A percentile compares a stretch with the other conserved stretches of the same genome.
phyloP scores from a whole-genome alignment of 1,140 invertebrate species.

The Leucophenga varia region DNA sequence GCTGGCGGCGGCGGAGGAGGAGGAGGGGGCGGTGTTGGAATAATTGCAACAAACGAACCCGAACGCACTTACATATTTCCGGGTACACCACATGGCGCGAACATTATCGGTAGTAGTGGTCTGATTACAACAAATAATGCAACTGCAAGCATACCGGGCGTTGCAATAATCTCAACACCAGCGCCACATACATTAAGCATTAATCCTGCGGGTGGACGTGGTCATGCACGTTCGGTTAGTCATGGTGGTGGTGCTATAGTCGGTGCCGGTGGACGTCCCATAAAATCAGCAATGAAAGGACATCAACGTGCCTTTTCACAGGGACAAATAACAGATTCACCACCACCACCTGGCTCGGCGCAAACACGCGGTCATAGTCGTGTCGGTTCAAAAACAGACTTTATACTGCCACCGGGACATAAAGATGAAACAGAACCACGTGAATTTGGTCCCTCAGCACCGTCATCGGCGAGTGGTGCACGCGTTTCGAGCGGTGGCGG shows the following conservation, averaged over 20 bases:
- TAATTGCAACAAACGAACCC: slow-evolving; percentile 53
- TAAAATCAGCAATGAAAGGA: slow-evolving; percentile 68
- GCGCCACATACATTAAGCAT: slow-evolving; percentile 9
- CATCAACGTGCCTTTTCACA: slow-evolving; percentile 85
- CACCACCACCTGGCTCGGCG: slow-evolving; percentile 47
- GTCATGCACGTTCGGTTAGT: slow-evolving; percentile 76
- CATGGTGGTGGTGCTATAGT: slow-evolving; percentile 69
- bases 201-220: slow-evolving; percentile 50
- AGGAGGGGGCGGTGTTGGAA: too few relatives aligned
- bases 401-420: slow-evolving; percentile 80
- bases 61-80: slow-evolving; percentile 65
- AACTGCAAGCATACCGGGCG: slow-evolving; percentile 39
- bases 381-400: slow-evolving; percentile 82
- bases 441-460: slow-evolving; percentile 55
- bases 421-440: slow-evolving; percentile 61
- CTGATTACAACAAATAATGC: too few relatives aligned
- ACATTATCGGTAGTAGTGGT: slow-evolving; percentile 24
- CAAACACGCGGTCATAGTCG: slow-evolving; percentile 69
- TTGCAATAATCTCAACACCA: slow-evolving; percentile 24
- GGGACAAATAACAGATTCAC: slow-evolving; percentile 72
- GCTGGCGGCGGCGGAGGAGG: too few relatives aligned
- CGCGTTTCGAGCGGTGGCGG: too few relatives aligned
- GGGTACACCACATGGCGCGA: slow-evolving; percentile 26
- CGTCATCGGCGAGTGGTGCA: slow-evolving; percentile 55
- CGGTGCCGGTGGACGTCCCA: slow-evolving; percentile 59